phyloP scores from a whole-genome alignment of 2,888 invertebrate species.

The Luperina testacea region DNA sequence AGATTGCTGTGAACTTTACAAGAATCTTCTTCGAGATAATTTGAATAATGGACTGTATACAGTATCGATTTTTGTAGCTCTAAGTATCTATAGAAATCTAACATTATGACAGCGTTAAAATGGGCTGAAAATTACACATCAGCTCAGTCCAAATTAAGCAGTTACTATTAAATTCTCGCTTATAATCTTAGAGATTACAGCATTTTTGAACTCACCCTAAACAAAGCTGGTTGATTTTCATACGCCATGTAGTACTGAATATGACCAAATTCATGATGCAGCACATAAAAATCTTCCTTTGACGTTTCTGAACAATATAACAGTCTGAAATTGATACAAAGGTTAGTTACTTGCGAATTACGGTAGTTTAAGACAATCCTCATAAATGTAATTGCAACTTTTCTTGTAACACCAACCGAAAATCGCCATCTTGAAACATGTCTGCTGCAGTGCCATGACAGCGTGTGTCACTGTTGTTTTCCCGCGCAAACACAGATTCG shows the following conservation, averaged over 20 bases:
- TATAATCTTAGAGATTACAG: too few relatives aligned
- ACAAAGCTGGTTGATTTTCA: slow-evolving; percentile 90
- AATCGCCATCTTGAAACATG: slow-evolving; percentile 92
- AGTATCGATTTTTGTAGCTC: too few relatives aligned
- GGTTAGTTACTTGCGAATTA: not conserved
- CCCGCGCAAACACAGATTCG: slow-evolving; percentile 86
- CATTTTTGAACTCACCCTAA: slow-evolving; percentile 86
- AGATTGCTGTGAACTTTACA: too few relatives aligned
- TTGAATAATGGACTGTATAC: too few relatives aligned
- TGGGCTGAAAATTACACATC: too few relatives aligned
- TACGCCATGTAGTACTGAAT: slow-evolving; percentile 94
- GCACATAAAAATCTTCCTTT: slow-evolving; percentile 91
- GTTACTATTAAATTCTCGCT: too few relatives aligned
- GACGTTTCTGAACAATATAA: slow-evolving; percentile 91
- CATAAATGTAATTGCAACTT: too few relatives aligned
- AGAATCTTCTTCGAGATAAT: too few relatives aligned
- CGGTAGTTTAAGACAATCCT: not conserved
- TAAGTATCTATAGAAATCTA: too few relatives aligned
- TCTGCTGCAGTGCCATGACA: slow-evolving; percentile 94
- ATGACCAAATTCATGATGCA: slow-evolving; percentile 94
- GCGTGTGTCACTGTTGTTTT: slow-evolving; percentile 73
- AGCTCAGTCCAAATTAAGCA: too few relatives aligned
- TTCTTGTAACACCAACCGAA: slow-evolving; percentile 85
- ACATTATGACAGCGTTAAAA: too few relatives aligned
- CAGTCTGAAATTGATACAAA: slow-evolving; percentile 83